Conservation (phyloP, 1,140 invertebrate species). For the Dinoponera quadriceps region DNA sequence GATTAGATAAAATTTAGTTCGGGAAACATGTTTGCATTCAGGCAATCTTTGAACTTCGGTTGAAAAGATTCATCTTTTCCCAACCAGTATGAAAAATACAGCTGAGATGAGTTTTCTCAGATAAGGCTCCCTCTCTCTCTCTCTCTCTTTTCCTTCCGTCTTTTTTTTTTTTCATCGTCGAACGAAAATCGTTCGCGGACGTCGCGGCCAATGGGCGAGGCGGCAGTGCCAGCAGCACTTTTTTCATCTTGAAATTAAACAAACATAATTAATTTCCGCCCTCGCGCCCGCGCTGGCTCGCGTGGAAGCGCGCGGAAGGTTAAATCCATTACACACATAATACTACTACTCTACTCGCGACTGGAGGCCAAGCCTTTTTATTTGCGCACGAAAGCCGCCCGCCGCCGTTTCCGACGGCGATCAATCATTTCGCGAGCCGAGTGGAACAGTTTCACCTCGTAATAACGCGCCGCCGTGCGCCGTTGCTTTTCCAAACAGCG, state of each 20-base stretch:
- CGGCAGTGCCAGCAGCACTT: conserved; percentile 31
- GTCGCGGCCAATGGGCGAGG: conserved; percentile 8
- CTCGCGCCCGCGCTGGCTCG: conserved; percentile 10
- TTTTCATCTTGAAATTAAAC: conserved; percentile 72
- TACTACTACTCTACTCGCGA: conserved; percentile 27
- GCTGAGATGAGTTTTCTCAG: no score
- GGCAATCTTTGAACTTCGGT: no score
- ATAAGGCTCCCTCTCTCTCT: background rate
- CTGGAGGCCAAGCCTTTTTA: conserved; percentile 59
- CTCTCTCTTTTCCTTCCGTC: background rate
- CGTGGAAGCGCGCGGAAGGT: conserved; percentile 38
- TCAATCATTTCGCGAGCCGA: conserved; percentile 50
- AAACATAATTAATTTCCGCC: conserved; percentile 71
- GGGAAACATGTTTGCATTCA: no score
- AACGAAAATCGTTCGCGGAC: background rate
- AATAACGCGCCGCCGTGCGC: background rate
- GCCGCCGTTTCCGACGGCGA: conserved; percentile 48
- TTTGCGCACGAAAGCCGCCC: conserved; percentile 56
- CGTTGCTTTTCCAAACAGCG: background rate
- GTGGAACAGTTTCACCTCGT: conserved; percentile 42
- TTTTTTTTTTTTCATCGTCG: no score
- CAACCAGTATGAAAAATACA: no score
- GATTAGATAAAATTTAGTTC: no score
- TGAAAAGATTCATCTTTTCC: no score
- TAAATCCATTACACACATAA: conserved; percentile 63